phyloP scores from a whole-genome alignment of 2,797 vertebrate genomes.

The Parauchenoglanis ngamensis region DNA sequence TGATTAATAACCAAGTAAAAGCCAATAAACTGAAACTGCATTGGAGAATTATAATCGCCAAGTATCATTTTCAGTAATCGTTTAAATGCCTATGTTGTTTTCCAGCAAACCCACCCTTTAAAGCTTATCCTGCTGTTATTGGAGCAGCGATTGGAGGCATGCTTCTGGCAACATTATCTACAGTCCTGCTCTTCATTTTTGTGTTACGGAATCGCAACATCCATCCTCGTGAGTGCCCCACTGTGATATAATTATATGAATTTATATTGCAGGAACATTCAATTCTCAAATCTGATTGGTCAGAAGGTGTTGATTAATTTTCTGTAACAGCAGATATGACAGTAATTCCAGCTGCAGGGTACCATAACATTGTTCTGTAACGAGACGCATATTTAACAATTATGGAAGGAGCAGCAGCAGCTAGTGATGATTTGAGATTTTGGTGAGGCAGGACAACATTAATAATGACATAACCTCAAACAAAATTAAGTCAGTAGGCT shows the following conservation, averaged over 20 bases:
- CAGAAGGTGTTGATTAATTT: neutral
- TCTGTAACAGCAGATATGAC: neutral
- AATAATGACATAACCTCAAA: neutral
- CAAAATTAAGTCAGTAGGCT: neutral
- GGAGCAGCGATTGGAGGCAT: conserved; percentile 84
- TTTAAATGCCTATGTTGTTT: conserved; percentile 52
- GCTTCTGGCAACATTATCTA: conserved; percentile 76
- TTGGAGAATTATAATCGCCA: neutral
- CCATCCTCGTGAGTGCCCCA: conserved; percentile 79
- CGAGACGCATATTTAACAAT: neutral
- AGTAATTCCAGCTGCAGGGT: neutral
- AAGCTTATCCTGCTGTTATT: conserved; percentile 81
- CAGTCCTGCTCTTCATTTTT: conserved; percentile 77
- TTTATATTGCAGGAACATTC: neutral
- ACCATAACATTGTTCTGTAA: neutral
- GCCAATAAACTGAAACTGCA: neutral
- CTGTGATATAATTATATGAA: neutral
- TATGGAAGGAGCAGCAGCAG: neutral
- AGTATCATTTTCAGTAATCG: neutral
- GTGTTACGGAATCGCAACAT: conserved; percentile 79
- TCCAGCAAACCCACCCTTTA: conserved; percentile 83
- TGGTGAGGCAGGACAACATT: neutral
- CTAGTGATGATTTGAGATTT: neutral
- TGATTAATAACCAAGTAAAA: neutral
- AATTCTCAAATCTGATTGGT: neutral